Evolutionary conservation across 2,888 invertebrate species (phyloP).

Genomic region (Sarcophaga subvicina): DNA sequence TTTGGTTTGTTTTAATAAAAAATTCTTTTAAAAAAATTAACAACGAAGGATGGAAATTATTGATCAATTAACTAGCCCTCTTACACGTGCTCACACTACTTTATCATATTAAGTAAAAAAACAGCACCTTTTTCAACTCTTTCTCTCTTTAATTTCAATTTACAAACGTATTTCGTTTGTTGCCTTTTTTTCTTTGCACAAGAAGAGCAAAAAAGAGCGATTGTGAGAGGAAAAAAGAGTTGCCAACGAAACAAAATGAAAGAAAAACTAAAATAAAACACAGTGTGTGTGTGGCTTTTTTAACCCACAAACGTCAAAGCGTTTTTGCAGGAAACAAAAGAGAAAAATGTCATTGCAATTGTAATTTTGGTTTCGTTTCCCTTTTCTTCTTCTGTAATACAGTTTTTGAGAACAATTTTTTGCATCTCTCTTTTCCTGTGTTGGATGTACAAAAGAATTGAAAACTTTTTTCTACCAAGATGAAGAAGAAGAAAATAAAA

Average conservation of each 20-base stretch:
- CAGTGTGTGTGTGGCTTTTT: slow-evolving; percentile 25
- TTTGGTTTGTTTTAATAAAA: too few species aligned
- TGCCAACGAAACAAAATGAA: neutral
- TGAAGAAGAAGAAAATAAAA: too few species aligned
- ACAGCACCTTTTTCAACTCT: too few species aligned
- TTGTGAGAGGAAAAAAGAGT: neutral
- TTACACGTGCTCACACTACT: too few species aligned
- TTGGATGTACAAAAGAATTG: too few species aligned
- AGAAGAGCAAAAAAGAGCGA: slow-evolving; percentile 18
- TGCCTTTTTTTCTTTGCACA: slow-evolving; percentile 14
- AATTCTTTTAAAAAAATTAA: too few species aligned
- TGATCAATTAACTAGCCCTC: too few species aligned
- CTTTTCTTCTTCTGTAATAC: neutral
- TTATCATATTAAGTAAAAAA: too few species aligned
- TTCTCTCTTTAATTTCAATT: neutral
- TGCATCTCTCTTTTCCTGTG: too few species aligned
- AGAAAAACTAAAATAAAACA: slow-evolving; percentile 12
- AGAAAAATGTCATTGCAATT: slow-evolving; percentile 30
- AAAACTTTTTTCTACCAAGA: too few species aligned
- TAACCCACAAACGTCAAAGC: slow-evolving; percentile 54
- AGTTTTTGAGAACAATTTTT: neutral
- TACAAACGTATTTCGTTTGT: neutral
- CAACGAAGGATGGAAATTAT: too few species aligned
- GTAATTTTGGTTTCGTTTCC: slow-evolving; percentile 6
- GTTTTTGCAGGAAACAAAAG: slow-evolving; percentile 40